Evolutionary conservation across 2,113 vertebrate species (phyloP).

Genomic region (crab-eating macaque (Macaca fascicularis)): T2T-MFA8v1.1 NC_088386.1:115612001-115612500

Average conservation of each 20-base stretch:
- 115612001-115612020: background rate
- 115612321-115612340: background rate
- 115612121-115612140: background rate
- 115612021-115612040: background rate
- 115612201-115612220: background rate
- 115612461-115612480: background rate
- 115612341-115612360: slow-evolving; percentile 36
- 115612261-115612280: background rate
- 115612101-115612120: background rate
- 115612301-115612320: background rate
- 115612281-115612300: background rate
- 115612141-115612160: background rate
- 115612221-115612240: background rate
- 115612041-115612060: background rate
- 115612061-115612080: background rate
- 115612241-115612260: background rate
- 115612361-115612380: background rate
- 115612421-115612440: slow-evolving; percentile 26
- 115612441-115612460: slow-evolving; percentile 16
- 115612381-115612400: slow-evolving; percentile 22
- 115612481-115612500: background rate
- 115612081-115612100: background rate
- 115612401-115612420: slow-evolving; percentile 40
- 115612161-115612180: background rate
- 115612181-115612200: background rate